These are phyloP conservation scores for Oxyruncus cristatus DNA, from an alignment of 2,113 vertebrate species.

Conservation along the genomic window DNA sequence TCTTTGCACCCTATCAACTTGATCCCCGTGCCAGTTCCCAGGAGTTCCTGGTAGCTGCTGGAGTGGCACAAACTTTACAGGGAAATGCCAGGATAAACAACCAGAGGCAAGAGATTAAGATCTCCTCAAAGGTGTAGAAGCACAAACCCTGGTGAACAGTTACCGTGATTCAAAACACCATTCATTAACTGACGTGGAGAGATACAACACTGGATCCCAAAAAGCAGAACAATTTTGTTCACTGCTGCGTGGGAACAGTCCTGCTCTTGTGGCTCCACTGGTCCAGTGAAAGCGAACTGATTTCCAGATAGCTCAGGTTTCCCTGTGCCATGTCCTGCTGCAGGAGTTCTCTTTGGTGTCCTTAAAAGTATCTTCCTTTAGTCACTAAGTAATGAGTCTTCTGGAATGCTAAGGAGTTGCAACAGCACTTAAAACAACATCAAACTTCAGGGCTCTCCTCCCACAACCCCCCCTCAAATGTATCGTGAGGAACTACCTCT, in stretches of 20 bases:
- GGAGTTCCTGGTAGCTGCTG: background rate
- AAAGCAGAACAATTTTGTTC: background rate
- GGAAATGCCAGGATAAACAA: background rate
- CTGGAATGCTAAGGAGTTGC: background rate
- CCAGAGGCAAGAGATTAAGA: background rate
- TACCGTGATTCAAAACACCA: background rate
- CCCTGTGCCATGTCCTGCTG: background rate
- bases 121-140: background rate
- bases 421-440: background rate
- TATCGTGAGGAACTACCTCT: background rate
- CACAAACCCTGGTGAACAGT: background rate
- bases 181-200: background rate
- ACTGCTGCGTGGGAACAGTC: background rate
- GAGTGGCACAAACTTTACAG: background rate
- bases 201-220: background rate
- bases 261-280: background rate
- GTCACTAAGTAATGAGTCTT: background rate
- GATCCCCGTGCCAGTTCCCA: background rate
- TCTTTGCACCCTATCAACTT: background rate
- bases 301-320: background rate
- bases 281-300: background rate
- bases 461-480: fast-evolving
- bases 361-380: background rate
- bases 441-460: background rate
- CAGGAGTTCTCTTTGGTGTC: background rate